Conservation (phyloP, 2,797 vertebrate genomes). For the Chiloscyllium punctatum region DNA sequence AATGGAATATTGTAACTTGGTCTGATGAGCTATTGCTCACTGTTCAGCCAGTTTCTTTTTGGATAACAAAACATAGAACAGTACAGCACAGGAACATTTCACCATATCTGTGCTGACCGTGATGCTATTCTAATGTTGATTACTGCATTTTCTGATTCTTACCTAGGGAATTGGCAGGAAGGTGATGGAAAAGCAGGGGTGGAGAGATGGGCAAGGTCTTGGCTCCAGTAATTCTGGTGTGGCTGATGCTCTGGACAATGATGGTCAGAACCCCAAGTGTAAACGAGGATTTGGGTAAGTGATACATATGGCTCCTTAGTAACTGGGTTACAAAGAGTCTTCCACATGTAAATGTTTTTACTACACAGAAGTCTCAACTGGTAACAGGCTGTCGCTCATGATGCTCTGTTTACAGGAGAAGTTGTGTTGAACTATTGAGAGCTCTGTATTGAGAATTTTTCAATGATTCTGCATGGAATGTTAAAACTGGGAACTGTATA, state of each 20-base stretch:
- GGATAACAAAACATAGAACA: no score
- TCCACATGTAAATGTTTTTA: neutral
- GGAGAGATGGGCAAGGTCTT: constrained; percentile 83
- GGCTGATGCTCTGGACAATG: constrained; percentile 75
- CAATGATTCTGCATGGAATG: neutral
- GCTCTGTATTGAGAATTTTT: neutral
- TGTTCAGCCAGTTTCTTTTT: neutral
- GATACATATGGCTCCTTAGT: neutral
- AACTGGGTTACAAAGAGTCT: neutral
- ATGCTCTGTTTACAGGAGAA: neutral
- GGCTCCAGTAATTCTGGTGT: constrained; percentile 75
- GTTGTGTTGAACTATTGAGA: neutral
- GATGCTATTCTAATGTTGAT: neutral
- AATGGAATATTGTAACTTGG: neutral
- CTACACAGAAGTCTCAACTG: neutral
- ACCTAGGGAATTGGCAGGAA: constrained; percentile 81
- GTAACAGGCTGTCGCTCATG: neutral
- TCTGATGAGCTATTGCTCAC: neutral
- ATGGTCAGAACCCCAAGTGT: constrained; percentile 87
- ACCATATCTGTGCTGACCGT: no score
- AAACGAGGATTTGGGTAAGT: constrained; percentile 90
- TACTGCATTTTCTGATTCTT: neutral
- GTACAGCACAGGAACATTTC: no score
- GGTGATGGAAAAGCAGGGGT: constrained; percentile 89
- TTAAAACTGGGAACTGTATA: neutral